These are phyloP conservation scores for Drosophila nr. perissopoda DNA, from an alignment of 2,888 invertebrate genomes.

Conservation along the genomic window DNA sequence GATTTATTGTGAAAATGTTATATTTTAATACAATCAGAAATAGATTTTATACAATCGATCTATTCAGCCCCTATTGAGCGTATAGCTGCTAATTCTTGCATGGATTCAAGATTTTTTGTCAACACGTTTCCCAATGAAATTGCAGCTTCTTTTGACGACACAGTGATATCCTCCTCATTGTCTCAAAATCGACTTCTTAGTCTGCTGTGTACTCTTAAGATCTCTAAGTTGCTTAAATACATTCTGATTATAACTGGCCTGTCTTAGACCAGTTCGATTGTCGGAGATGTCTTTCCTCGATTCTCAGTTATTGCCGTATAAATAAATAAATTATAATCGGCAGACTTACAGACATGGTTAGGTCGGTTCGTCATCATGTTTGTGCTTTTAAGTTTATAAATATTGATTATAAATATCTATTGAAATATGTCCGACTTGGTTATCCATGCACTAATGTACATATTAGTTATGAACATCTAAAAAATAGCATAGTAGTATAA, in stretches of 20 bases:
- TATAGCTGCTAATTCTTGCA: background rate
- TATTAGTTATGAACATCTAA: rapidly evolving
- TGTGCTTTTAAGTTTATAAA: background rate
- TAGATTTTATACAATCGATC: background rate
- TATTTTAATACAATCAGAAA: background rate
- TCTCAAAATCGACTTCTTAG: no score
- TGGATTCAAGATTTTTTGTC: background rate
- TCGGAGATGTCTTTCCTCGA: background rate
- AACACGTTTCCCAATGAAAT: background rate
- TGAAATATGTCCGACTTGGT: background rate
- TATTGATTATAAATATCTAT: background rate
- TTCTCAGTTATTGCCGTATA: background rate
- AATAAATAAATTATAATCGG: background rate
- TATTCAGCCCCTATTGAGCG: background rate
- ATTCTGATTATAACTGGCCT: background rate
- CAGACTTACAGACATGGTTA: background rate
- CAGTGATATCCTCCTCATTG: background rate
- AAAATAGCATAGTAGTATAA: rapidly evolving
- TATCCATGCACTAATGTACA: background rate
- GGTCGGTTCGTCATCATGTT: background rate
- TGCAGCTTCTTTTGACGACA: background rate
- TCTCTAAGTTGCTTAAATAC: background rate
- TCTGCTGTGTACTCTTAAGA: no score
- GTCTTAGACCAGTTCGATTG: background rate
- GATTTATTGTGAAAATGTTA: background rate